Evolutionary conservation across 37 sponge, comb jelly and placozoan species (phyloP).

Genomic region (Mnemiopsis leidyi): DNA sequence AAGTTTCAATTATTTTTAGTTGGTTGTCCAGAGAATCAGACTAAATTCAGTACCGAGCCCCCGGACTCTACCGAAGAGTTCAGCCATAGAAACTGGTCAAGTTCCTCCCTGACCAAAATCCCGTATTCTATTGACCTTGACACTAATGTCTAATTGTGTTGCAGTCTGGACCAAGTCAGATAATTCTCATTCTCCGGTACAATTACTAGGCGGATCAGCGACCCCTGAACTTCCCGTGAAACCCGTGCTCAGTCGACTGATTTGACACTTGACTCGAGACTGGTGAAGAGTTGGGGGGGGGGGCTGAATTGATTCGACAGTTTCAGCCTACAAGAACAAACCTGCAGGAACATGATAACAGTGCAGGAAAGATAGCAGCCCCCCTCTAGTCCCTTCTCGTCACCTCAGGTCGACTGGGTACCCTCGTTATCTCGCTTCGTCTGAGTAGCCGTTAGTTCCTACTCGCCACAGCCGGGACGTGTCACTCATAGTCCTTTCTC

Average conservation of each 20-base stretch:
- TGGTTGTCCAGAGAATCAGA: not conserved
- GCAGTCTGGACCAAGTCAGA: not conserved
- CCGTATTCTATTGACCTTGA: not conserved
- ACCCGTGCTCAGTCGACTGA: not conserved
- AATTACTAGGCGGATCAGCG: not conserved
- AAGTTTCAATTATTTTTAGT: no score
- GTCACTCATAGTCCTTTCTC: no score
- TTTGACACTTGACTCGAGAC: not conserved
- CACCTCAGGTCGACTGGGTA: no score
- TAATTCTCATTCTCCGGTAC: not conserved
- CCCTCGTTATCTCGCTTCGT: not conserved
- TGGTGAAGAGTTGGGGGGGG: not conserved
- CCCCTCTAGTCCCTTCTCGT: no score
- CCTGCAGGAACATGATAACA: not conserved
- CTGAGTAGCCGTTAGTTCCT: no score
- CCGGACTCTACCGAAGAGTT: not conserved
- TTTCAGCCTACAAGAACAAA: not conserved
- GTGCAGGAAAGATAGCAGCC: no score
- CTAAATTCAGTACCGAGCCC: not conserved
- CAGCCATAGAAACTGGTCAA: not conserved
- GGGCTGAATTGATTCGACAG: not conserved
- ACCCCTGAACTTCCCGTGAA: not conserved
- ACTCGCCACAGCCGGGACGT: no score
- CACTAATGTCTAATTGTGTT: not conserved
- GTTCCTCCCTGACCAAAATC: not conserved